phyloP scores from a whole-genome alignment of 2,888 invertebrate genomes.

The Hypena proboscidalis region DNA sequence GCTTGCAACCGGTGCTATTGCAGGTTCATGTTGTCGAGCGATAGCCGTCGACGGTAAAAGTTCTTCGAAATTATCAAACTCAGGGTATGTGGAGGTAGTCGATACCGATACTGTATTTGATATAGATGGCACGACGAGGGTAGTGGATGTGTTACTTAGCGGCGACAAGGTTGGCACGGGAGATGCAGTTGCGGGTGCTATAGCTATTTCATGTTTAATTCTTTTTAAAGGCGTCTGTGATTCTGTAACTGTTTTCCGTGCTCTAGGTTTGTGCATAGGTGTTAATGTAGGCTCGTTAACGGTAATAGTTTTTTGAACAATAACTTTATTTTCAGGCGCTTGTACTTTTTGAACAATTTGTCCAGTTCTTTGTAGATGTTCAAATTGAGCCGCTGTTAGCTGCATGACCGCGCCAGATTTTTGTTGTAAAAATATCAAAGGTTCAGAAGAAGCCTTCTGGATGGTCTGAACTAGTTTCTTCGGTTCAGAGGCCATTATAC shows the following conservation, averaged over 20 bases:
- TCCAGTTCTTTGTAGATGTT: constrained; percentile 78
- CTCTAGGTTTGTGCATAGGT: constrained; percentile 57
- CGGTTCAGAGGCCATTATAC: constrained; percentile 66
- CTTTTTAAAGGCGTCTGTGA: constrained; percentile 63
- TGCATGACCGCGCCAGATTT: constrained; percentile 81
- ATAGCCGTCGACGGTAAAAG: constrained; percentile 78
- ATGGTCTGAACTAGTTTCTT: constrained; percentile 69
- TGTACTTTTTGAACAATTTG: constrained; percentile 73
- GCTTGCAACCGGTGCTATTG: constrained; percentile 7
- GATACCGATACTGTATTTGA: constrained; percentile 53
- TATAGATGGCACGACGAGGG: constrained; percentile 48
- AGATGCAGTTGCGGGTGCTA: constrained; percentile 52
- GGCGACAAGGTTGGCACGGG: constrained; percentile 40
- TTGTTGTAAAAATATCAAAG: constrained; percentile 75
- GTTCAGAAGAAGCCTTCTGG: constrained; percentile 70
- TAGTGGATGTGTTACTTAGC: constrained; percentile 43
- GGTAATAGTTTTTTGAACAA: constrained; percentile 67
- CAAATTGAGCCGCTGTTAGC: constrained; percentile 79
- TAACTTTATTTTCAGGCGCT: constrained; percentile 58
- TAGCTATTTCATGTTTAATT: constrained; percentile 65
- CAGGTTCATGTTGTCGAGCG: constrained; percentile 60
- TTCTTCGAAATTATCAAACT: constrained; percentile 77
- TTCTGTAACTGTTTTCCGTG: constrained; percentile 58
- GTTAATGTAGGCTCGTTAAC: constrained; percentile 55
- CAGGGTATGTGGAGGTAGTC: constrained; percentile 54